phyloP scores from a whole-genome alignment of 1,140 invertebrate genomes.

The Drosophila sp. region DNA sequence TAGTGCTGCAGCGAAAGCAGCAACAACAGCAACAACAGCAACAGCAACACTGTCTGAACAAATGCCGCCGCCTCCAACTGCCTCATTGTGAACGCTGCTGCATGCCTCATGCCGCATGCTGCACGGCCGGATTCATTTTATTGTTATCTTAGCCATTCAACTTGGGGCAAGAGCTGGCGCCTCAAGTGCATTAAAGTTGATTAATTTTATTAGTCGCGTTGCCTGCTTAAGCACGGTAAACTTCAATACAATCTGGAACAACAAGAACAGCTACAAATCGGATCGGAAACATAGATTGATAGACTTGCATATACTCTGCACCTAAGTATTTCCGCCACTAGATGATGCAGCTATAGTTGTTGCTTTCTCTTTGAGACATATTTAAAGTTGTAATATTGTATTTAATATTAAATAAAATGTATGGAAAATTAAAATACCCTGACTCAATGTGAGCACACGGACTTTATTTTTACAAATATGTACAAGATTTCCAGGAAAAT shows the following conservation, averaged over 20 bases:
- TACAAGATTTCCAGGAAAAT: background rate
- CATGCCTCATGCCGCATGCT: constrained; percentile 18
- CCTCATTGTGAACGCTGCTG: constrained; percentile 26
- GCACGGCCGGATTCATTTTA: constrained; percentile 72
- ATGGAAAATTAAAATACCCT: no score
- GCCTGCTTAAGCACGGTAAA: constrained; percentile 6
- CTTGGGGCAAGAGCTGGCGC: constrained; percentile 41
- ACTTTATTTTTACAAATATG: no score
- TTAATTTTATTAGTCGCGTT: constrained; percentile 73
- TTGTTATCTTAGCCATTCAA: constrained; percentile 79
- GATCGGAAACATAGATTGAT: background rate
- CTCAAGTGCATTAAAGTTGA: constrained; percentile 77
- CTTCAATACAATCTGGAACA: constrained; percentile 12
- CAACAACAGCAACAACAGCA: constrained; percentile 34
- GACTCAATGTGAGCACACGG: no score
- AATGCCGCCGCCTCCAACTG: constrained; percentile 15
- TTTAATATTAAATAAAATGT: no score
- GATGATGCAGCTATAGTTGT: background rate
- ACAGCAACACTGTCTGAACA: constrained; percentile 5
- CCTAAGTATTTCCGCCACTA: background rate
- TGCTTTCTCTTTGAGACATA: background rate
- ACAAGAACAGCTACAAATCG: constrained; percentile 7
- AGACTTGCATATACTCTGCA: constrained; percentile 2
- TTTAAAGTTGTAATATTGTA: no score
- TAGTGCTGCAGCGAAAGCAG: constrained; percentile 59